Base-by-base conservation (phyloP, 2,113 vertebrate species). In the Crocuta crocuta region DNA sequence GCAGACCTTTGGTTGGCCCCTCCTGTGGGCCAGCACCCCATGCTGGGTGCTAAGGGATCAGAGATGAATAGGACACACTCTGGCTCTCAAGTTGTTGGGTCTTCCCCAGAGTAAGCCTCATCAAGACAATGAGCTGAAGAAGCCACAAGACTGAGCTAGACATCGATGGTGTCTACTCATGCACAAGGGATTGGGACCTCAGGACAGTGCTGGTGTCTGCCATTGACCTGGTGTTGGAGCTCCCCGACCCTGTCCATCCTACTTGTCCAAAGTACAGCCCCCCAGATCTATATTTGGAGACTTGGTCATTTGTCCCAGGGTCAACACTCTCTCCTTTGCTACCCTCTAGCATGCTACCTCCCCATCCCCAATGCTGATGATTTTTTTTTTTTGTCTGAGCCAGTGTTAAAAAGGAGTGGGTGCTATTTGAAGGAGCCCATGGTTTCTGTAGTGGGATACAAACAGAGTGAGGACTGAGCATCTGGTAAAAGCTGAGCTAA, bases 401-500 rank as follows among this genome's bases (percentile, higher is more conserved):
- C 39, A 93, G 31, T 33, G 45, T 48, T 83, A 43, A 84, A 45
- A 80, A 89, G 19, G 45, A 88, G 28, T 88, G 28, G 28, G 53
- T 89, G 9, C 83, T 95, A 10, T 85, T 79, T 76, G 79, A 91
- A 58, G 24, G 73, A 91, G 10, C 15, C 53, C 0, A 1, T 43
- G 73, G 4, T 79, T 97, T 95, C 55, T 63, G 68, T 76, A 58
- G 50, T 53, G 23, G 28, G 48, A 50, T 78, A 61, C 26, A 61
- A 83, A 86, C 24, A 43, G 33, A 91, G 48, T 71, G 76, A 91
- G 63, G 55, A 45, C 35, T 91, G 61, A 94, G 21, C 43, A 81
- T 73, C 66, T 94, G 94, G 83, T 78, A 55, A 70, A 61, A 82
- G 24, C 26, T 95, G 61, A 96, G 23, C 43, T 84, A 91, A 86